Base-by-base conservation (phyloP, 2,888 invertebrate species). In the Stictocephala bisonia region DNA sequence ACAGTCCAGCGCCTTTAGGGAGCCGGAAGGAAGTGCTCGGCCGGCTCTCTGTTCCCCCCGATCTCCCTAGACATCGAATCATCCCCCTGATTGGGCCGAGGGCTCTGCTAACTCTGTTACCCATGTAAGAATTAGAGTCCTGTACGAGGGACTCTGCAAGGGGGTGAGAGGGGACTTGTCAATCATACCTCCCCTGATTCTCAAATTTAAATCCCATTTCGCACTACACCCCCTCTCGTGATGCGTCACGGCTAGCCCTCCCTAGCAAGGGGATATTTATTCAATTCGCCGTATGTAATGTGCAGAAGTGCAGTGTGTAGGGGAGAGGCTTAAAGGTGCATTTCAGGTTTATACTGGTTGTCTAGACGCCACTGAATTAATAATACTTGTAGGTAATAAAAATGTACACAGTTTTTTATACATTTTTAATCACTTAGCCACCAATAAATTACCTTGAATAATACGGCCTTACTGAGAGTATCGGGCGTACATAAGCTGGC, bases 41-140 rank as follows among this genome's bases (percentile, higher is more conserved):
- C n/a, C n/a, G n/a, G n/a, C n/a, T n/a, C n/a, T n/a, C n/a, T 27
- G 9, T 40, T 1, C 35, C 60, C 60, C 22, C n/a, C 11, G 24
- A 22, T 9, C 60, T 2, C 58, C 15, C 31, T 18, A 7, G 3
- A 11, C 26, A 24, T n/a, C 4, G 6, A 24, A n/a, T 2, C 3
- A 9, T 6, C 18, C 69, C 69, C 40, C 53, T 69, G 69, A 69
- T 69, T 69, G 70, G 58, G 27, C 20, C 44, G 44, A 44, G 7
- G 29, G 48, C 22, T 9, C 51, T 26, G 26, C 24, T 71, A 71
- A 71, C 44, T 56, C 26, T 27, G 22, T 71, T 71, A 71, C 70
- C 1, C 27, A 29, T 71, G 48, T 66, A 71, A 71, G 70, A 71
- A 71, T 58, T 71, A 71, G 70, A 71, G 70, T n/a, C n/a, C n/a